Evolutionary conservation across 2,113 vertebrate species (phyloP).

Genomic region (Cathartes aura): DNA sequence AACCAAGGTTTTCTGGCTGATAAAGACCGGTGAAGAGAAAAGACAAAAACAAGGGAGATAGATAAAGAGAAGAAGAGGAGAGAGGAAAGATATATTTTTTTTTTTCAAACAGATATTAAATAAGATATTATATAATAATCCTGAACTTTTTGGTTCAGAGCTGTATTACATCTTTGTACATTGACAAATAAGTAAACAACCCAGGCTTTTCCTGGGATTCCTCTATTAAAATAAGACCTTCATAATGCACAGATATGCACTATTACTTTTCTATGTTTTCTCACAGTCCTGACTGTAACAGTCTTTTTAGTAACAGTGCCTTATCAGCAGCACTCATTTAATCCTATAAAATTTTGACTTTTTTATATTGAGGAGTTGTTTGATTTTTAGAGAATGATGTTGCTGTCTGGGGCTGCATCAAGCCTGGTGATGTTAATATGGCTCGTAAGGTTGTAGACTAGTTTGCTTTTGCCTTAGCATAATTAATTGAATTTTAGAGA

Average conservation of each 20-base stretch:
- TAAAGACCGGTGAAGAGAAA: neutral
- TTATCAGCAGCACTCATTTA: neutral
- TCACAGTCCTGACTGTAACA: neutral
- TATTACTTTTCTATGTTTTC: neutral
- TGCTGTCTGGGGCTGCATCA: neutral
- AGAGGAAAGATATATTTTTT: neutral
- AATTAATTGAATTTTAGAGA: neutral
- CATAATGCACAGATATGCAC: neutral
- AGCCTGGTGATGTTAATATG: neutral
- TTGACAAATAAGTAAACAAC: neutral
- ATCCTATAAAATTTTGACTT: neutral
- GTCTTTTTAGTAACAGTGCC: neutral
- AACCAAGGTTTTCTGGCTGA: neutral
- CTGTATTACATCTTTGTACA: neutral
- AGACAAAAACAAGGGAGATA: neutral
- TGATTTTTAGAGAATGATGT: neutral
- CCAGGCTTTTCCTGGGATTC: neutral
- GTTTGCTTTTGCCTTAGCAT: neutral
- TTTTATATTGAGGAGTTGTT: neutral
- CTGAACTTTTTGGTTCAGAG: neutral
- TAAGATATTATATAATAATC: neutral
- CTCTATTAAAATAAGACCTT: neutral
- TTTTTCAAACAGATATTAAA: neutral
- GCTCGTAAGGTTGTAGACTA: neutral
- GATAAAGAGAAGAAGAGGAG: neutral